Conservation (phyloP, 2,888 invertebrate genomes). For the Meteorus colon region DNA sequence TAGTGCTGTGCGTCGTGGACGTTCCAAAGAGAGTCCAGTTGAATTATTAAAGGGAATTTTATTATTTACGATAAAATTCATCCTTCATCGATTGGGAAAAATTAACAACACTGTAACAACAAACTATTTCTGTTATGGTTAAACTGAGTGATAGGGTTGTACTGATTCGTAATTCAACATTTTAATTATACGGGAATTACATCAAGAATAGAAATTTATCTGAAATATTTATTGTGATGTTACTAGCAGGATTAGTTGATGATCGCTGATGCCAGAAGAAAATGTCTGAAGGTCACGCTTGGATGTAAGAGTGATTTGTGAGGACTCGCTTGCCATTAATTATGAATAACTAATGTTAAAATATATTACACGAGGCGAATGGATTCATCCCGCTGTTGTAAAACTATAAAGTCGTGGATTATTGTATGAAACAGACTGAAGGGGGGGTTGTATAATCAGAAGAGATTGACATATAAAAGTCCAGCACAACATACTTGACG, state of each 20-base stretch:
- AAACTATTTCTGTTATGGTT: too few relatives aligned
- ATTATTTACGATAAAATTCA: too few relatives aligned
- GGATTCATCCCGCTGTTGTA: conserved; percentile 13
- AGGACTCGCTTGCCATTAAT: not conserved
- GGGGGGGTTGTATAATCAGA: conserved; percentile 27
- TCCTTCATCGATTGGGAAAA: too few relatives aligned
- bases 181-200: too few relatives aligned
- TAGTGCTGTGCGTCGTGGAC: too few relatives aligned
- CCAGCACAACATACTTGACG: conserved; percentile 10
- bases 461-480: conserved; percentile 43
- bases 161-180: too few relatives aligned
- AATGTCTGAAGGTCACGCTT: not conserved
- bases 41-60: too few relatives aligned
- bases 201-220: too few relatives aligned
- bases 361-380: conserved; percentile 7
- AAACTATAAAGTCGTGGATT: conserved; percentile 40
- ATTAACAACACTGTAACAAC: too few relatives aligned
- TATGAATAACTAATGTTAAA: conserved; percentile 3
- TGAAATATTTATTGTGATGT: not conserved
- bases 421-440: conserved; percentile 15
- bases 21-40: too few relatives aligned
- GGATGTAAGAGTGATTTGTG: not conserved
- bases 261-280: not conserved
- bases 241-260: not conserved
- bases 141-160: too few relatives aligned